Evolutionary conservation across 2,113 vertebrate species (phyloP), one percentile per base, ranked within the genome.

Genomic region (Triplophysa rosa): DNA sequence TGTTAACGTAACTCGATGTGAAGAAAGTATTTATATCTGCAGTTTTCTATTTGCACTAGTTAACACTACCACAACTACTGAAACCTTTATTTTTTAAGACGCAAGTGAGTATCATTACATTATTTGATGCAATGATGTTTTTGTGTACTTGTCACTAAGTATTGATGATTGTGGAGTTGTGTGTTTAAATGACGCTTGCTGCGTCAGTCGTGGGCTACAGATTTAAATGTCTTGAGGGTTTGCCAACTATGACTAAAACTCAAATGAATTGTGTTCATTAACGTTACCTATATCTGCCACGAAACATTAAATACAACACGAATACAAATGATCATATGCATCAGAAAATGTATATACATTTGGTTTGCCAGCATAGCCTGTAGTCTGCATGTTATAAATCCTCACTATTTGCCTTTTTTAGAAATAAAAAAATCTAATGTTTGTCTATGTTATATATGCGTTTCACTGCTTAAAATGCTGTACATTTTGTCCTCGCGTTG

Each of bases 41-140:
- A 21, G 29, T 90, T 84, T 86, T 87, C 88, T 91, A 90, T 92
- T 92, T 94, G 92, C 93, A 93, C 93, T 92, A 83, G 79, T 78
- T 74, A 89, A 90, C 87, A 85, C 88, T 92, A 90, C 91, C 91
- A 87, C 81, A 89, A 91, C 91, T 91, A 91, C 91, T 91, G 90
- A 92, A 88, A 86, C 84, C 84, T 84, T 72, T 74, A 37, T 80
- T 81, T 81, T 80, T 52, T 82, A 63, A 29, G 19, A 73, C 62
- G 63, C 84, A 84, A 81, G 93, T 94, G 91, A 93, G 91, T 93
- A 91, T 88, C 9, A 23, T 12, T 0, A 33, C 37, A 29, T 62
- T 42, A 64, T 72, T 52, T 8, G 54, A 21, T 16, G 49, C 24
- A 13, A 72, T 59, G 13, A 26, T 29, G 7, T 4, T 14, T 33